Evolutionary conservation across 2,888 invertebrate genomes (phyloP).

Genomic region (Incurvaria masculella): DNA sequence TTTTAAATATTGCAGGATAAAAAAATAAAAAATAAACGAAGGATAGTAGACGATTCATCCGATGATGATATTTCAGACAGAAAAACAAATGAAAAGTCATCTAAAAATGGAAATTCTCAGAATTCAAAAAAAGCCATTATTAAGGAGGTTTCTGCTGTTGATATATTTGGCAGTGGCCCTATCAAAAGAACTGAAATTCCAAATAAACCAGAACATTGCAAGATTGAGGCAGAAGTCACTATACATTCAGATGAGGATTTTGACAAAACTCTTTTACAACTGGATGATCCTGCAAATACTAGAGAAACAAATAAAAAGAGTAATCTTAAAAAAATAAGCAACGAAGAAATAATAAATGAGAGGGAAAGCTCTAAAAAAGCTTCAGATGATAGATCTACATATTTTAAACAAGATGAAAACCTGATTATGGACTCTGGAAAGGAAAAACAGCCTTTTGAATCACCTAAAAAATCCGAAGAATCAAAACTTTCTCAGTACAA

Average conservation of each 20-base stretch:
- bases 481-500: background rate
- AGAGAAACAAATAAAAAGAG: background rate
- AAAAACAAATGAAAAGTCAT: conserved; percentile 22
- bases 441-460: background rate
- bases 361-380: background rate
- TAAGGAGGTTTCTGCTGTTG: conserved; percentile 43
- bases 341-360: background rate
- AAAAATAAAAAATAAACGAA: conserved; percentile 27
- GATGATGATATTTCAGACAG: conserved; percentile 31
- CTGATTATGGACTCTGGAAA: conserved; percentile 7
- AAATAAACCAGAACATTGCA: conserved; percentile 23
- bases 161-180: conserved; percentile 62
- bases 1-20: conserved; percentile 26
- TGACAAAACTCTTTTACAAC: conserved; percentile 61
- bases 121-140: conserved; percentile 24
- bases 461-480: background rate
- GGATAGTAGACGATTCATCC: conserved; percentile 34
- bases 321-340: conserved; percentile 1
- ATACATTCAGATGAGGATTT: conserved; percentile 69
- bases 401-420: conserved; percentile 1
- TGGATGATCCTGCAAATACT: conserved; percentile 53
- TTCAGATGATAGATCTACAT: conserved; percentile 1
- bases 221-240: conserved; percentile 27
- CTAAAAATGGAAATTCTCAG: conserved; percentile 21
- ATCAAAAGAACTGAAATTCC: conserved; percentile 54